Conservation (phyloP, 2,797 vertebrate genomes). For the Leuciscus waleckii region DNA sequence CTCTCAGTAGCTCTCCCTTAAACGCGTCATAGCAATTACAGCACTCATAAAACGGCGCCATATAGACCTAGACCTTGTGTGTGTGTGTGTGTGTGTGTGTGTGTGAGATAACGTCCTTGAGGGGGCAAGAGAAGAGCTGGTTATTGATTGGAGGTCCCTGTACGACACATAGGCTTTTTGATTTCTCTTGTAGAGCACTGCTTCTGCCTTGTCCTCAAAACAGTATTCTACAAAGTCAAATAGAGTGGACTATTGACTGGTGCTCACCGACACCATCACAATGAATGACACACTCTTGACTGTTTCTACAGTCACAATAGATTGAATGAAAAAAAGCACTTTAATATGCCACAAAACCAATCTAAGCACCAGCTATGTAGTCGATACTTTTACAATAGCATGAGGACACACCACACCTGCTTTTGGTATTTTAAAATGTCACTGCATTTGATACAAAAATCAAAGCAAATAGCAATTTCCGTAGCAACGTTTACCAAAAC, state of each 20-base stretch:
- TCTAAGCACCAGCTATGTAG: not conserved
- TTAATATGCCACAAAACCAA: not conserved
- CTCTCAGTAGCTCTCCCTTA: conserved; percentile 46
- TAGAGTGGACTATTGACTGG: conserved; percentile 27
- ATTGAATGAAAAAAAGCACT: not conserved
- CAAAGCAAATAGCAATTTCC: not conserved
- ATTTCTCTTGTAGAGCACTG: conserved; percentile 56
- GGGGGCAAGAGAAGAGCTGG: conserved; percentile 59
- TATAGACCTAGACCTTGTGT: conserved; percentile 52
- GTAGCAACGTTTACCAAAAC: not conserved
- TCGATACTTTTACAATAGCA: not conserved
- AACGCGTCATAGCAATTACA: conserved; percentile 65
- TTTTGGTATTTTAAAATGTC: not conserved
- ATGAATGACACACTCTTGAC: not conserved
- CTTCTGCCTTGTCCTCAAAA: conserved; percentile 28
- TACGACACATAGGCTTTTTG: conserved; percentile 57
- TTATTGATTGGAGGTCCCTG: conserved; percentile 63
- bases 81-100: conserved; percentile 34
- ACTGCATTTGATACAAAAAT: not conserved
- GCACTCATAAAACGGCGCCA: conserved; percentile 64
- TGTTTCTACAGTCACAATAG: not conserved
- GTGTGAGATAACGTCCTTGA: conserved; percentile 62
- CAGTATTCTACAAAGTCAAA: conserved; percentile 33
- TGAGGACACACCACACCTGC: not conserved
- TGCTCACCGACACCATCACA: conserved; percentile 1